A percentile compares a stretch with the other conserved stretches of the same genome.
Conservation (phyloP, 2,113 vertebrate genomes). For the Rhinichthys klamathensis region DNA sequence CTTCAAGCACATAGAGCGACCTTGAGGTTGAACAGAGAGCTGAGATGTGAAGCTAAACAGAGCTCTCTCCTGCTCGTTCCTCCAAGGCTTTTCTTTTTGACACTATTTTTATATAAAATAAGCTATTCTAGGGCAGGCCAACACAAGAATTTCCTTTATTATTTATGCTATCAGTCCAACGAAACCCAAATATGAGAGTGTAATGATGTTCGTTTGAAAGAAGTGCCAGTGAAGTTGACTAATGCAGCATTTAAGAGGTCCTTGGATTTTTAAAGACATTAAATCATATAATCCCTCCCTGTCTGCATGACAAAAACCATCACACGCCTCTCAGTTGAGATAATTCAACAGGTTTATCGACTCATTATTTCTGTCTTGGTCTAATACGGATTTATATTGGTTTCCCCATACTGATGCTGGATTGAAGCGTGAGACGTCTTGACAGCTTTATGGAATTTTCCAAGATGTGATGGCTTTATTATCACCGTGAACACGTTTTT, state of each 20-base stretch:
- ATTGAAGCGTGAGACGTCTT: conserved; percentile 48
- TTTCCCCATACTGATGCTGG: conserved; percentile 52
- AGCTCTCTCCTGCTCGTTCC: neutral
- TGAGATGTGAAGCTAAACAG: neutral
- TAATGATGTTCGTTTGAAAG: conserved; percentile 63
- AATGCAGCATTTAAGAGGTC: neutral
- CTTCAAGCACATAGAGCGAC: conserved; percentile 17
- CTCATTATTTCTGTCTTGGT: conserved; percentile 60
- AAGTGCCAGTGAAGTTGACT: neutral
- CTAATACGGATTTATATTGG: neutral
- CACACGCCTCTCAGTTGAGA: conserved; percentile 52
- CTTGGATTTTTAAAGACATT: conserved; percentile 34
- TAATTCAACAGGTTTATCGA: conserved; percentile 56
- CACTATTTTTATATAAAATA: neutral
- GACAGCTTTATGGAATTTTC: conserved; percentile 41
- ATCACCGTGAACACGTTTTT: conserved; percentile 66
- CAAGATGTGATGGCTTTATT: conserved; percentile 57
- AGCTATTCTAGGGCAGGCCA: conserved; percentile 30
- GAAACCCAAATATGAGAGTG: conserved; percentile 64
- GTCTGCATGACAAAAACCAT: conserved; percentile 58
- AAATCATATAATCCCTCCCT: conserved; percentile 69
- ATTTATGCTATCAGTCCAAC: conserved; percentile 54
- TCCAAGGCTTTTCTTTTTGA: conserved; percentile 29
- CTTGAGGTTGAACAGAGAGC: conserved; percentile 6
- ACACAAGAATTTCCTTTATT: conserved; percentile 61